Conservation (phyloP, 2,797 vertebrate species). For the Otus scops region DNA sequence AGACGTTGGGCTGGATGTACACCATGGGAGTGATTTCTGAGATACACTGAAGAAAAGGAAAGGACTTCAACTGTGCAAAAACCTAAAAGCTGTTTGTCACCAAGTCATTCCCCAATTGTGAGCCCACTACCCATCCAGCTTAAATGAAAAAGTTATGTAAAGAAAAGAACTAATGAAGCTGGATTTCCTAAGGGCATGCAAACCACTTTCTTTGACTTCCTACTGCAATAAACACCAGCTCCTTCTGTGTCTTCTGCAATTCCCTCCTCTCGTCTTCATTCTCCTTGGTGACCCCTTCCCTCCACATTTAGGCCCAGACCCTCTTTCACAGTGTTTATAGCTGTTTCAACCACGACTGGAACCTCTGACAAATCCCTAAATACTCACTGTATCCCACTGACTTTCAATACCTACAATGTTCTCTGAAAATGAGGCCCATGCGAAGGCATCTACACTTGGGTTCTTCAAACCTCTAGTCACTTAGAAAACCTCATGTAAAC, state of each 20-base stretch:
- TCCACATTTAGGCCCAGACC: not conserved
- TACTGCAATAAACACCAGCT: conserved; percentile 45
- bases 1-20: not conserved
- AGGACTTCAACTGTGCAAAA: not conserved
- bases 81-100: not conserved
- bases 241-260: not conserved
- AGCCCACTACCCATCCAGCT: conserved; percentile 6
- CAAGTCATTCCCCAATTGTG: not conserved
- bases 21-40: not conserved
- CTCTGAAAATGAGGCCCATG: not conserved
- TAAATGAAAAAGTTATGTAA: conserved; percentile 19
- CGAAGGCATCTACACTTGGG: not conserved
- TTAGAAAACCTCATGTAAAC: not conserved
- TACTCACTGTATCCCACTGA: not conserved
- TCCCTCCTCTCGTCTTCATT: not conserved
- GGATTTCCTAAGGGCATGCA: conserved; percentile 21
- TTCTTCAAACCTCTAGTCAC: not conserved
- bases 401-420: not conserved
- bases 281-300: not conserved
- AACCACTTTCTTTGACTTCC: conserved; percentile 5
- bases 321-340: not conserved
- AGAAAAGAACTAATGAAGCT: conserved; percentile 13
- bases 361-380: not conserved
- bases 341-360: not conserved
- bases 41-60: conserved; percentile 4